phyloP scores from a whole-genome alignment of 2,888 invertebrate genomes.

The Actias luna region DNA sequence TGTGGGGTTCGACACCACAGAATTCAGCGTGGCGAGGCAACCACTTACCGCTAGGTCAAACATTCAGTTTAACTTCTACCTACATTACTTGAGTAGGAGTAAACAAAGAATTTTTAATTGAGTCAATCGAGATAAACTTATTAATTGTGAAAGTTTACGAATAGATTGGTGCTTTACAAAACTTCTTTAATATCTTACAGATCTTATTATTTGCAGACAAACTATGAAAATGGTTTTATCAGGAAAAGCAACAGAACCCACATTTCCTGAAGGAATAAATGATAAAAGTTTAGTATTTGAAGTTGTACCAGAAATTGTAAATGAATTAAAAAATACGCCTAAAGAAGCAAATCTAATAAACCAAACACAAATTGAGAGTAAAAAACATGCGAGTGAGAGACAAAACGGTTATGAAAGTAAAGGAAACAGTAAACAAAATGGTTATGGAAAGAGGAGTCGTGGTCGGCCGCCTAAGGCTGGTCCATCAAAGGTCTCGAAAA shows the following conservation, averaged over 20 bases:
- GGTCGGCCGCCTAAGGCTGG: slow-evolving; percentile 35
- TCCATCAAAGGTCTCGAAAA: slow-evolving; percentile 28
- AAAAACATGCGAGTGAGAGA: background rate
- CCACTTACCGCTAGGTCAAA: no score
- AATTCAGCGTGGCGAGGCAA: no score
- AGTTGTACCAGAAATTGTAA: background rate
- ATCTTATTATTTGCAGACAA: slow-evolving; percentile 42
- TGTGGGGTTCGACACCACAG: no score
- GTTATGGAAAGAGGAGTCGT: slow-evolving; percentile 21
- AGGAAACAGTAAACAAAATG: slow-evolving; percentile 12
- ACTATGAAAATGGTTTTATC: slow-evolving; percentile 41
- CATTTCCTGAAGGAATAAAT: background rate
- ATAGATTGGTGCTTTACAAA: background rate
- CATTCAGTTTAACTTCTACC: no score
- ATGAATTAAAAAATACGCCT: background rate
- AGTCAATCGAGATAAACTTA: background rate
- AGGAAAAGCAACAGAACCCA: slow-evolving; percentile 22
- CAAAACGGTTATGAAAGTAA: slow-evolving; percentile 16
- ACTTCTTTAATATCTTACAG: background rate
- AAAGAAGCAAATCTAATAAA: background rate
- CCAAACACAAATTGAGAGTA: background rate
- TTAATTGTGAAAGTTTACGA: background rate
- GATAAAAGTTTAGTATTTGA: background rate
- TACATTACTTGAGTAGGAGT: no score
- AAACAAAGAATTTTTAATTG: no score